Evolutionary conservation across 2,113 vertebrate species (phyloP).

Genomic region (Mormyrus lacerda): DNA sequence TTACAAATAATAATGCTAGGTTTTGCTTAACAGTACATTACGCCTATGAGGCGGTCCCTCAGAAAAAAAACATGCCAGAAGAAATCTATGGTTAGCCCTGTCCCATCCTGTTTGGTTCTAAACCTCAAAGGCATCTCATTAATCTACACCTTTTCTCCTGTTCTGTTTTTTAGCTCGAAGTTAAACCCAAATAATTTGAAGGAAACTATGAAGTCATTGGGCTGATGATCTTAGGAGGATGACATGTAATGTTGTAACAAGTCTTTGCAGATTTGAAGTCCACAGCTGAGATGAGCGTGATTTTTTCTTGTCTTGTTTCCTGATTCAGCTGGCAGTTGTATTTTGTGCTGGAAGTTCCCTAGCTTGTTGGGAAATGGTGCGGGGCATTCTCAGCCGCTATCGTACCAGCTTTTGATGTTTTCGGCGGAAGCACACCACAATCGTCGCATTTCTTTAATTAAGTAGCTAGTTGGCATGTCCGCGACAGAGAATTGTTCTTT

Average conservation of each 20-base stretch:
- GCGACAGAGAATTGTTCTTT: not conserved
- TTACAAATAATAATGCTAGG: not conserved
- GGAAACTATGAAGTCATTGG: not conserved
- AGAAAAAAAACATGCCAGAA: not conserved
- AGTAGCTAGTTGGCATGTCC: not conserved
- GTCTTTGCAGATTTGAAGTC: not conserved
- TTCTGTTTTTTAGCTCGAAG: not conserved
- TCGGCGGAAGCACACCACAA: not conserved
- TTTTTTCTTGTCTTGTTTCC: not conserved
- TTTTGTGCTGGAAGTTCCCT: constrained; percentile 2
- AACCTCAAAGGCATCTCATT: not conserved
- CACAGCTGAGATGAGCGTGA: not conserved
- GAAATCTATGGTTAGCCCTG: not conserved
- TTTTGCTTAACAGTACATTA: not conserved
- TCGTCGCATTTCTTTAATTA: not conserved
- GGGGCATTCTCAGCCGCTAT: not conserved
- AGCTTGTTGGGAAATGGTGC: not conserved
- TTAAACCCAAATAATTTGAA: not conserved
- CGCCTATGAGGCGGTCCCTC: not conserved
- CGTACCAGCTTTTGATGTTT: not conserved
- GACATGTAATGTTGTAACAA: not conserved
- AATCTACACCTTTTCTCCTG: not conserved
- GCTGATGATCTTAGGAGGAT: not conserved
- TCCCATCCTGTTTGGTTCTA: not conserved
- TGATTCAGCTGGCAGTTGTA: not conserved